These are phyloP conservation scores for Philopedon plagiatum DNA, from an alignment of 2,888 invertebrate species.

Conservation along the genomic window DNA sequence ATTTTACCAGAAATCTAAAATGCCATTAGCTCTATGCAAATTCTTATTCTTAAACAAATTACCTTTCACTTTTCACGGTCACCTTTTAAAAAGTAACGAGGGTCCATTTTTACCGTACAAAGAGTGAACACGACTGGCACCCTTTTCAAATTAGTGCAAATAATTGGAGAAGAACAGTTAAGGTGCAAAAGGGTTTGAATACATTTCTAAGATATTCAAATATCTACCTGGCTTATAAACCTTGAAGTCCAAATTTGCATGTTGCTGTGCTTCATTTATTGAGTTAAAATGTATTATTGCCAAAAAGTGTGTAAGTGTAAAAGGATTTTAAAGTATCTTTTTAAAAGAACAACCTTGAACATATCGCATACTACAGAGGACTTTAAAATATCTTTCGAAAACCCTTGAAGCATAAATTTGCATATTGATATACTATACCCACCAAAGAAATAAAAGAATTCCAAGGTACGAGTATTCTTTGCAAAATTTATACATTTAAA, in stretches of 20 bases:
- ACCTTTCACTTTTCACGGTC: constrained; percentile 9
- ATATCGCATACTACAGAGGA: no score
- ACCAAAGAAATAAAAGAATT: no score
- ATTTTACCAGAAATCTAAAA: not conserved
- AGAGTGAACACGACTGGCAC: not conserved
- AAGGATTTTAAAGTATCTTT: no score
- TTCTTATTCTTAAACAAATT: not conserved
- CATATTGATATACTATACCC: not conserved
- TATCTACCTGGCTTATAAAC: not conserved
- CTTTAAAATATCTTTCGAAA: no score
- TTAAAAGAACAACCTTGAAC: no score
- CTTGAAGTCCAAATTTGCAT: not conserved
- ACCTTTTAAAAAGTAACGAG: not conserved
- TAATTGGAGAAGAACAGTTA: constrained; percentile 3
- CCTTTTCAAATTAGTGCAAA: constrained; percentile 26
- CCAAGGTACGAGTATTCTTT: no score
- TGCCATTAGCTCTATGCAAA: not conserved
- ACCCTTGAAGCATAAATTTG: not conserved
- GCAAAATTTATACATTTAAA: no score
- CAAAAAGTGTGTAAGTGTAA: no score
- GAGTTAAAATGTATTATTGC: not conserved
- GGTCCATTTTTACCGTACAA: not conserved
- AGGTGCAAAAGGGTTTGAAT: not conserved
- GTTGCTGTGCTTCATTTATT: not conserved
- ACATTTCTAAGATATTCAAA: constrained; percentile 3